phyloP scores from a whole-genome alignment of 2,888 invertebrate species.

The Diarsia dahlii region DNA sequence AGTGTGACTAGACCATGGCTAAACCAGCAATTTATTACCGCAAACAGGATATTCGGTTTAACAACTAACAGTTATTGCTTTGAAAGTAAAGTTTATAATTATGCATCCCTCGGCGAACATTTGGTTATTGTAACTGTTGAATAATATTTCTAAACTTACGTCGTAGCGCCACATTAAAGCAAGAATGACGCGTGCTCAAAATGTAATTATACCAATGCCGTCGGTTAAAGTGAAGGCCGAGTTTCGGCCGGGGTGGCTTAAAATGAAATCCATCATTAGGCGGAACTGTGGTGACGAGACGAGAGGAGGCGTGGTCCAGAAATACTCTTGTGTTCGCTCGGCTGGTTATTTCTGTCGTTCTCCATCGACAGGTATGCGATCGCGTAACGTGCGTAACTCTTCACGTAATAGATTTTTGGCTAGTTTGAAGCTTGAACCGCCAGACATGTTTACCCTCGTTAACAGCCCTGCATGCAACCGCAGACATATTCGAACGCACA shows the following conservation, averaged over 20 bases:
- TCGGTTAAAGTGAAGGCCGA: slow-evolving; percentile 54
- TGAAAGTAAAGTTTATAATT: slow-evolving; percentile 60
- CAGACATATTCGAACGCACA: slow-evolving; percentile 47
- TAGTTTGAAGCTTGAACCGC: slow-evolving; percentile 66
- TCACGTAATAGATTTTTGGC: slow-evolving; percentile 66
- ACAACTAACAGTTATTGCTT: slow-evolving; percentile 54
- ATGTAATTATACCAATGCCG: slow-evolving; percentile 40
- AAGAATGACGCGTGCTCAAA: slow-evolving; percentile 37
- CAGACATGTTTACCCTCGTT: slow-evolving; percentile 63
- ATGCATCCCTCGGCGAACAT: slow-evolving; percentile 55
- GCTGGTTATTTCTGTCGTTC: slow-evolving; percentile 79
- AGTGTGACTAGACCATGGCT: slow-evolving; percentile 43
- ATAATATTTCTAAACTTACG: slow-evolving; percentile 50
- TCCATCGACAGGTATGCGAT: slow-evolving; percentile 84
- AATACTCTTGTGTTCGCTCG: slow-evolving; percentile 75
- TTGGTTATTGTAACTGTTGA: slow-evolving; percentile 43
- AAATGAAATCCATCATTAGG: slow-evolving; percentile 56
- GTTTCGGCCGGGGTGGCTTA: slow-evolving; percentile 41
- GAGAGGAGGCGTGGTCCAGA: slow-evolving; percentile 71
- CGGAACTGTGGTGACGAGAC: slow-evolving; percentile 47
- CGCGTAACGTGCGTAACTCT: slow-evolving; percentile 67
- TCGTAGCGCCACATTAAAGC: slow-evolving; percentile 33
- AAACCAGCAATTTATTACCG: slow-evolving; percentile 45
- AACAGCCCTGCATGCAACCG: slow-evolving; percentile 47
- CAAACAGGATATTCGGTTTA: slow-evolving; percentile 58